Evolutionary conservation across 1,140 invertebrate genomes (phyloP), one percentile per base, ranked within the genome.

Genomic region (Saccostrea cuccullata): DNA sequence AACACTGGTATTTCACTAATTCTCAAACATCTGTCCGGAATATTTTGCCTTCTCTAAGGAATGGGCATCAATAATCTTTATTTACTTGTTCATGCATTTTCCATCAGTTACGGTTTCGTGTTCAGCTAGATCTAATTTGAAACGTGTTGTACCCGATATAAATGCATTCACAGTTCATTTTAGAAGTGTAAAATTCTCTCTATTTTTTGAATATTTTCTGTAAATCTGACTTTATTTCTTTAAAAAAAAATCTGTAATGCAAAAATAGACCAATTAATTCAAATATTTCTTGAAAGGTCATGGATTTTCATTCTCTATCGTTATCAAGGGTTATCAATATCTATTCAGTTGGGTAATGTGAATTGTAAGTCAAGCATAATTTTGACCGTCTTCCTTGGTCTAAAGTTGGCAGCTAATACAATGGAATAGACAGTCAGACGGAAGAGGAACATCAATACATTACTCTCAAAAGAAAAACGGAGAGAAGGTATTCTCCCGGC

Each of bases 61-160:
- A 17, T 64, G 47, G 47, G 58, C 58, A 64, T 64, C n/a, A 64
- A 64, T 47, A n/a, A 64, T 64, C 58, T 64, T 64, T 64, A 64
- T 64, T 64, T 64, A 64, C n/a, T 64, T 64, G 58, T 64, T 20
- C 17, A 64, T 47, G 47, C 9, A 47, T 47, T 47, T 47, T 6
- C 47, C 47, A 47, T 8, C 6, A 47, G 47, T 47, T 5, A 47
- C 9, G 1, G 1, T 47, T 47, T 47, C 9, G 6, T 47, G 9
- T 8, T 6, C 47, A 47, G 47, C 47, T 47, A 47, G 9, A 47
- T 36, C 30, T 36, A 36, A 36, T 36, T 47, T 47, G 47, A 6
- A 47, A 47, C 47, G 47, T 47, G 6, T 9, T 8, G 5, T 47
- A 47, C 47, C 47, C 47, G 47, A 8, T 47, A 8, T 47, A 47